phyloP scores from a whole-genome alignment of 2,888 invertebrate genomes.

The Chalcis sispes region DNA sequence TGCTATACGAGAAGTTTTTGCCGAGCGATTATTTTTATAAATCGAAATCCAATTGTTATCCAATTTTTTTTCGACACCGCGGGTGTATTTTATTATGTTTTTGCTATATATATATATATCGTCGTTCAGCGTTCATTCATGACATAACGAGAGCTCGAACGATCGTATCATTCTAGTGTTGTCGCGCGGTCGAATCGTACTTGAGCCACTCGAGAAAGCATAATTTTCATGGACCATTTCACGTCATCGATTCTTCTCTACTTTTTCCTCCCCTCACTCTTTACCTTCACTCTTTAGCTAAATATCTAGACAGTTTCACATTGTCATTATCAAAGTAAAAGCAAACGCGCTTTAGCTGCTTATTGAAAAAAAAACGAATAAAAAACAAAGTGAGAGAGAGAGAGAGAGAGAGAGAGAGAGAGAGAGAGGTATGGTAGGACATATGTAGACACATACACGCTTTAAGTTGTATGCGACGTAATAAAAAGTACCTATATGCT shows the following conservation, averaged over 20 bases:
- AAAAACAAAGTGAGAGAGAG: neutral
- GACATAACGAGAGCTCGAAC: too few species aligned
- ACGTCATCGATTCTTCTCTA: slow-evolving; percentile 27
- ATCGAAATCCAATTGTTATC: too few species aligned
- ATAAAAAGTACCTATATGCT: slow-evolving; percentile 24
- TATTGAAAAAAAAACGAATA: slow-evolving; percentile 25
- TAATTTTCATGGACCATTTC: slow-evolving; percentile 37
- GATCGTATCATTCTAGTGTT: neutral
- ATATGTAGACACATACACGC: slow-evolving; percentile 2
- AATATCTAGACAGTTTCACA: slow-evolving; percentile 3
- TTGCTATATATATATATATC: neutral
- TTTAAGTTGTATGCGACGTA: neutral
- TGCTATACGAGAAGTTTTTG: too few species aligned
- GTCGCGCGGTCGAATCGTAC: neutral
- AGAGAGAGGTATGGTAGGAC: neutral
- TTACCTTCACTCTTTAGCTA: neutral
- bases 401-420: slow-evolving; percentile 15
- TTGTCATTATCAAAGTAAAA: slow-evolving; percentile 38
- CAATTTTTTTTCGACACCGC: slow-evolving; percentile 48
- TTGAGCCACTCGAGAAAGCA: slow-evolving; percentile 21
- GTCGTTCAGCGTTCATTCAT: slow-evolving; percentile 40
- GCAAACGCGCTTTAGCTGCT: neutral
- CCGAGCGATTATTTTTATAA: too few species aligned
- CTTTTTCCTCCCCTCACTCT: neutral
- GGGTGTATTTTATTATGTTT: slow-evolving; percentile 12